Percentiles rank a stretch among this genome's conserved stretches.
phyloP scores from a whole-genome alignment of 2,113 vertebrate genomes.

The Alexandromys fortis region DNA sequence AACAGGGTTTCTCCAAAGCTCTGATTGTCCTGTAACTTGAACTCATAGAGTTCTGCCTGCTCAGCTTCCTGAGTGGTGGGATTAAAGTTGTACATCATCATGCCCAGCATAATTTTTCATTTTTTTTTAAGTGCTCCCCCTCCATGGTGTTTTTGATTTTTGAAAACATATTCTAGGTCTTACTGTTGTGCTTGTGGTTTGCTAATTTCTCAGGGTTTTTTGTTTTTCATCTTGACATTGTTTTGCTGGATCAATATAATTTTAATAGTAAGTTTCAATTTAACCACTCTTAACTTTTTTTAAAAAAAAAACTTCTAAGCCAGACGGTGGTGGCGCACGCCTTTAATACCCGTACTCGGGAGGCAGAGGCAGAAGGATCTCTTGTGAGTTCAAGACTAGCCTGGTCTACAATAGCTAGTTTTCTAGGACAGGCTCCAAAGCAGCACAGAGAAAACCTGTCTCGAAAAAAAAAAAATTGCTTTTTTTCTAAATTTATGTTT shows the following conservation, averaged over 20 bases:
- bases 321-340: too few relatives aligned
- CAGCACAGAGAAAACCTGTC: too few relatives aligned
- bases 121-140: not conserved
- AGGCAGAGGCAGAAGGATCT: too few relatives aligned
- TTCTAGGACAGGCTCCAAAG: too few relatives aligned
- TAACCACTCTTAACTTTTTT: not conserved
- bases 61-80: not conserved
- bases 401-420: too few relatives aligned
- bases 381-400: too few relatives aligned
- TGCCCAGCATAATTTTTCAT: not conserved
- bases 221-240: conserved; percentile 6
- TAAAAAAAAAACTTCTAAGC: too few relatives aligned
- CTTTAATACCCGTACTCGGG: too few relatives aligned
- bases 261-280: not conserved
- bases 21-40: not conserved
- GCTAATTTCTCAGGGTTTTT: not conserved
- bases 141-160: not conserved
- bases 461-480: not conserved
- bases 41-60: not conserved
- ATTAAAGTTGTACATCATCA: not conserved
- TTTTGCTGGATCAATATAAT: not conserved
- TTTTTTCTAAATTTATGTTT: not conserved
- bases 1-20: not conserved
- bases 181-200: not conserved
- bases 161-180: not conserved